Conservation (phyloP, 2,888 invertebrate genomes). For the Hydraecia micacea region DNA sequence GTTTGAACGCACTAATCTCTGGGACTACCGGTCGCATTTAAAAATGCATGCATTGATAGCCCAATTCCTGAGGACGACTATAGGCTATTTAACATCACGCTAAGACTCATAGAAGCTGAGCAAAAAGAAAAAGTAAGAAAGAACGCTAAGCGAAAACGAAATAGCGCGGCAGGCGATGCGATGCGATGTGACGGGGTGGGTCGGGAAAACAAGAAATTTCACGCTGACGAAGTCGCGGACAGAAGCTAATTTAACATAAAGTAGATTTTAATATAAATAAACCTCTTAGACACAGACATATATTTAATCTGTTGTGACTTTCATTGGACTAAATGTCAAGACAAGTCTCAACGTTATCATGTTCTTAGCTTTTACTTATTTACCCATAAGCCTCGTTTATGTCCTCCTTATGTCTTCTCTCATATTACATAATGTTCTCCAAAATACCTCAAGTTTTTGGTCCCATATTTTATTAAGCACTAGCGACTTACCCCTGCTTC, state of each 20-base stretch:
- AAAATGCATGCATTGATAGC: too few species aligned
- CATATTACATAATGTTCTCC: neutral
- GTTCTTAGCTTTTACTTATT: slow-evolving; percentile 14
- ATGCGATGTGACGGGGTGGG: too few species aligned
- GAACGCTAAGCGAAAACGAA: too few species aligned
- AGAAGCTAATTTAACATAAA: neutral
- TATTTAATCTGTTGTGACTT: slow-evolving; percentile 39
- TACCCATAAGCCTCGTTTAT: slow-evolving; percentile 9
- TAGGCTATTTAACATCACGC: too few species aligned
- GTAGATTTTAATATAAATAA: slow-evolving; percentile 5
- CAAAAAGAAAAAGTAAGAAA: too few species aligned
- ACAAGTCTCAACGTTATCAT: slow-evolving; percentile 21
- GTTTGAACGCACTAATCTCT: too few species aligned
- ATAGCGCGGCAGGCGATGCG: too few species aligned
- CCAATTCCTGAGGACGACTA: too few species aligned
- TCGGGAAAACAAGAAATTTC: too few species aligned
- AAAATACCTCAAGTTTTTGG: neutral
- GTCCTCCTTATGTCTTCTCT: neutral
- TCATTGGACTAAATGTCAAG: slow-evolving; percentile 40
- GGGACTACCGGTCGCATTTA: too few species aligned
- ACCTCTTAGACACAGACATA: neutral
- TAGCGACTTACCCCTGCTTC: neutral
- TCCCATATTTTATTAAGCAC: neutral
- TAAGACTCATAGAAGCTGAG: too few species aligned
- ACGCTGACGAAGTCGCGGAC: too few species aligned